These are phyloP conservation scores for Coelinius sp. DNA, from an alignment of 2,888 invertebrate species.

Conservation along the genomic window DNA sequence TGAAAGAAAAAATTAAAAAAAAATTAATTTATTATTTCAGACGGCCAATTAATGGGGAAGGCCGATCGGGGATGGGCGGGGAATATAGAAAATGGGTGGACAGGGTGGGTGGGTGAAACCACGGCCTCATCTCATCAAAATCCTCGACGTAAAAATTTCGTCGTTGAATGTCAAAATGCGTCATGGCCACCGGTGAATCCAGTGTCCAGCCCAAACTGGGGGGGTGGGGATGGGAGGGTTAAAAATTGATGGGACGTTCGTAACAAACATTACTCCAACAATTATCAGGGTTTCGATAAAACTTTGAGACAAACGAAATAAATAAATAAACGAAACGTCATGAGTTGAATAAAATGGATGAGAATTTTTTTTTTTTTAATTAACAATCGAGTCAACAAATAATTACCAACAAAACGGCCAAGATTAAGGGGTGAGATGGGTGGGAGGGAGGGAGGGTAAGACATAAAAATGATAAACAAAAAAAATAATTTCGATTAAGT, in stretches of 20 bases:
- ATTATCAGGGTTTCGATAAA: slow-evolving; percentile 42
- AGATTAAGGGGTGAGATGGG: slow-evolving; percentile 50
- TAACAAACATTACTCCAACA: slow-evolving; percentile 20
- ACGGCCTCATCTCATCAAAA: slow-evolving; percentile 71
- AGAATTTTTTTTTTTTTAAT: slow-evolving; percentile 29
- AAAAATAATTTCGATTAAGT: slow-evolving; percentile 5
- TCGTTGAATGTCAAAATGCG: slow-evolving; percentile 56
- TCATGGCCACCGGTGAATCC: slow-evolving; percentile 49
- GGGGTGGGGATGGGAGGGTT: background rate
- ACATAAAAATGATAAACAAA: slow-evolving; percentile 30
- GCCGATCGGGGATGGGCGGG: slow-evolving; percentile 71
- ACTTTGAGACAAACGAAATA: slow-evolving; percentile 46
- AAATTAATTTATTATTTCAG: slow-evolving; percentile 55
- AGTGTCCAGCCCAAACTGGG: slow-evolving; percentile 46
- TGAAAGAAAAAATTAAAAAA: no score
- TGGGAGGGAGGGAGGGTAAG: slow-evolving; percentile 54
- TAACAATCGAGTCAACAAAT: slow-evolving; percentile 31
- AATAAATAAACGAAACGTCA: slow-evolving; percentile 44
- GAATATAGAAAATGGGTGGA: slow-evolving; percentile 68
- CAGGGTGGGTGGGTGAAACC: slow-evolving; percentile 73
- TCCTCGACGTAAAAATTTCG: slow-evolving; percentile 65
- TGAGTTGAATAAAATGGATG: slow-evolving; percentile 39
- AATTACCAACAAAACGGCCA: slow-evolving; percentile 52
- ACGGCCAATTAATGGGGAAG: slow-evolving; percentile 68
- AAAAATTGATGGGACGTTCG: slow-evolving; percentile 4